Evolutionary conservation across 2,113 vertebrate species (phyloP).

Genomic region (Craseonycteris thonglongyai): DNA sequence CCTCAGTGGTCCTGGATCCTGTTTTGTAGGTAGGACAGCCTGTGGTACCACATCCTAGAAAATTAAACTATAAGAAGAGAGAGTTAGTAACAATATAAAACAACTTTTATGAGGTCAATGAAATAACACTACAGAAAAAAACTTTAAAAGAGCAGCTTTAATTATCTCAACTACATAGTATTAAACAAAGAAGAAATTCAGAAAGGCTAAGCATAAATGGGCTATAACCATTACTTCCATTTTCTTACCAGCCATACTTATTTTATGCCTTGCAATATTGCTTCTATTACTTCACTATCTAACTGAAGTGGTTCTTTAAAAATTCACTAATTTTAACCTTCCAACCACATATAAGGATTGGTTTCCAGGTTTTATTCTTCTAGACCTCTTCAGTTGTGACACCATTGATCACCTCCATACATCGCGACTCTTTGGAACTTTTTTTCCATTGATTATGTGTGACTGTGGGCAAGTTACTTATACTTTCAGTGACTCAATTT

Average conservation of each 20-base stretch:
- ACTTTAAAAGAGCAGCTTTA: neutral
- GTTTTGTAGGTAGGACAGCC: slow-evolving; percentile 57
- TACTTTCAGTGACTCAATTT: neutral
- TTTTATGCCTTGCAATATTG: neutral
- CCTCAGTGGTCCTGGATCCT: neutral
- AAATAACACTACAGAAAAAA: slow-evolving; percentile 5
- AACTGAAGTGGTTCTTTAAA: neutral
- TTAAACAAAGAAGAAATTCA: slow-evolving; percentile 9
- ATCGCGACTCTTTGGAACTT: neutral
- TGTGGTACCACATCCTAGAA: slow-evolving; percentile 76
- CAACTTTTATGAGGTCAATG: neutral
- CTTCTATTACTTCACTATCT: neutral
- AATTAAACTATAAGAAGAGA: neutral
- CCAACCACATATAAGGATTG: neutral
- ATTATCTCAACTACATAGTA: neutral
- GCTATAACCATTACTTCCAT: neutral
- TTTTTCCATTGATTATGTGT: neutral
- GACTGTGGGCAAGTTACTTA: neutral
- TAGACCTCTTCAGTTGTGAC: neutral
- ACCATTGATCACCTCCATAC: neutral
- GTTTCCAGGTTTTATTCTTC: neutral
- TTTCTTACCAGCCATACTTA: neutral
- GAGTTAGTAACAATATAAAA: neutral
- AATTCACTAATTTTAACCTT: slow-evolving; percentile 7
- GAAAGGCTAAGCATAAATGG: neutral